A percentile compares a stretch with the other conserved stretches of the same genome.
Evolutionary conservation across 2,113 vertebrate genomes (phyloP).

Genomic region (Xiphias gladius): DNA sequence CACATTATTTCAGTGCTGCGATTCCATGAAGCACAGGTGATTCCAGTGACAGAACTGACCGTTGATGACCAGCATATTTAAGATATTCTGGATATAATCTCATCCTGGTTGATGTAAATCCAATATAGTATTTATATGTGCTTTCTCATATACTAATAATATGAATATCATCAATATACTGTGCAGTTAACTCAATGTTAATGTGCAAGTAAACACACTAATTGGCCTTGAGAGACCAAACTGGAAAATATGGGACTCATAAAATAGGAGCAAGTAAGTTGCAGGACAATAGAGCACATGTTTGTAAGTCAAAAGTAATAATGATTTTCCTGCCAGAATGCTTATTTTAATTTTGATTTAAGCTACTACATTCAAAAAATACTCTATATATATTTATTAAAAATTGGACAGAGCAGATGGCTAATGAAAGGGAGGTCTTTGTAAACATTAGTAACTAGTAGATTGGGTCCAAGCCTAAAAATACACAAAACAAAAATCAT

Average conservation of each 20-base stretch:
- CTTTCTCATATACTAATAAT: background rate
- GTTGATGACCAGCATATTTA: background rate
- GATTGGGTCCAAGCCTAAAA: conserved; percentile 36
- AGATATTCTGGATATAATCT: background rate
- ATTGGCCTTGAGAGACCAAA: conserved; percentile 16
- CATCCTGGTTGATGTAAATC: background rate
- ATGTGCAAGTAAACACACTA: conserved; percentile 2
- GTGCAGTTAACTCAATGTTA: conserved; percentile 1
- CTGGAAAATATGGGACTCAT: conserved; percentile 8
- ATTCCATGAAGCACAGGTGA: background rate
- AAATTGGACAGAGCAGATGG: conserved; percentile 41
- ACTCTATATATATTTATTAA: conserved; percentile 16
- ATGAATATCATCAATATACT: background rate
- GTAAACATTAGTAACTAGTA: conserved; percentile 7
- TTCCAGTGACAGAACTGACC: background rate
- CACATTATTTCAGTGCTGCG: background rate
- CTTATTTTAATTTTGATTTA: conserved; percentile 21
- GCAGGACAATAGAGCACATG: conserved; percentile 34
- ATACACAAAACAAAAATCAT: conserved; percentile 27
- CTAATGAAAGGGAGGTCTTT: conserved; percentile 19
- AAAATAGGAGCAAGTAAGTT: conserved; percentile 8
- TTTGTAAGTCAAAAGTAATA: conserved; percentile 8
- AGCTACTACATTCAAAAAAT: conserved; percentile 28
- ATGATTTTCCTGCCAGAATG: conserved; percentile 22
- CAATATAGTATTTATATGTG: background rate